Percentiles rank a stretch among this genome's conserved stretches.
Conservation (phyloP, 2,888 invertebrate genomes). For the Magallana nippona region DNA sequence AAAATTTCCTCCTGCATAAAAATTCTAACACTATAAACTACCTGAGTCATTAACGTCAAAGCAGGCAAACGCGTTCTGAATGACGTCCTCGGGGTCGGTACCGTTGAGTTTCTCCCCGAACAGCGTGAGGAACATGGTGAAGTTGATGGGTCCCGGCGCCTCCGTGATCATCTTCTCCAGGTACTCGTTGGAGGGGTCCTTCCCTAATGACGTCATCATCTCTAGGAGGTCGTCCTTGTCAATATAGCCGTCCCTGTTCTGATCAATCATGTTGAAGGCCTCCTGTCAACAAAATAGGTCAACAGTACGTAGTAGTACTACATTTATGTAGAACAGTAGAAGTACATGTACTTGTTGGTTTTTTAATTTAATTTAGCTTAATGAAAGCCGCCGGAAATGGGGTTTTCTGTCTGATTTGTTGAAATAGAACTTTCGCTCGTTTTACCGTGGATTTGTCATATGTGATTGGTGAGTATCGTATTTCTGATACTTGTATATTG, state of each 20-base stretch:
- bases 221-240: constrained; percentile 78
- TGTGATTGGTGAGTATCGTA: too few species aligned
- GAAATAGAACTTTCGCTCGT: too few species aligned
- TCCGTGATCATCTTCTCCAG: constrained; percentile 77
- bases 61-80: constrained; percentile 78
- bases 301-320: too few species aligned
- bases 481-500: too few species aligned
- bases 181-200: constrained; percentile 76
- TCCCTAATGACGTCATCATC: constrained; percentile 78
- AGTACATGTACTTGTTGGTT: too few species aligned
- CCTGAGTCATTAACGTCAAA: constrained; percentile 74
- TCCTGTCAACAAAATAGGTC: constrained; percentile 62
- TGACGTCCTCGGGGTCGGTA: constrained; percentile 79
- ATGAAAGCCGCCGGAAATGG: too few species aligned
- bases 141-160: constrained; percentile 79
- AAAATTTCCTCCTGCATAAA: too few species aligned
- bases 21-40: not conserved
- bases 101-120: constrained; percentile 79
- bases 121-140: constrained; percentile 79
- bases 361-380: too few species aligned
- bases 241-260: constrained; percentile 78
- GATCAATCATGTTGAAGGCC: constrained; percentile 79
- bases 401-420: too few species aligned
- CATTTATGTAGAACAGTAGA: too few species aligned
- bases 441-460: too few species aligned